These are phyloP conservation scores for Myrmophylax atrothorax DNA, from an alignment of 2,113 vertebrate species.

Conservation along the genomic window DNA sequence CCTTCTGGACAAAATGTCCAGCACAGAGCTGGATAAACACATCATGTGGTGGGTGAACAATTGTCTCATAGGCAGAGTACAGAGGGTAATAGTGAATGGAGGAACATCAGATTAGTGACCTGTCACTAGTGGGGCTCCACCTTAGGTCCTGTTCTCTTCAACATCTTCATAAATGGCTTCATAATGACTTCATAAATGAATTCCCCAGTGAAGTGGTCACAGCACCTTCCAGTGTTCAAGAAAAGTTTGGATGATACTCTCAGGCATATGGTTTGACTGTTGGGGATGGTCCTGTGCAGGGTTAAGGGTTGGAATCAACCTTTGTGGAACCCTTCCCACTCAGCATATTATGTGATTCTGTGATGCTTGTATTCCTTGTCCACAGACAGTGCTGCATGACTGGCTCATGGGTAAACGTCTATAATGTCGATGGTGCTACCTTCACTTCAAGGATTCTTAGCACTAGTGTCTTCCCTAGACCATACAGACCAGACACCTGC, in stretches of 20 bases:
- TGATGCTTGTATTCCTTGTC: not conserved
- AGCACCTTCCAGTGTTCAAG: not conserved
- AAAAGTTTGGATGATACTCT: not conserved
- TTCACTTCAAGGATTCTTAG: not conserved
- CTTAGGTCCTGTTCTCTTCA: not conserved
- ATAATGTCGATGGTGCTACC: fast-evolving
- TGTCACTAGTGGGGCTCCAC: not conserved
- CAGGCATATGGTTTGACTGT: not conserved
- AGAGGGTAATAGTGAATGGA: not conserved
- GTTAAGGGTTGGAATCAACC: not conserved
- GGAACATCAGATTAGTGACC: not conserved
- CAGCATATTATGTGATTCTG: not conserved
- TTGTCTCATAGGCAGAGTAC: not conserved
- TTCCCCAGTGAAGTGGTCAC: not conserved
- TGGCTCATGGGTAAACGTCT: not conserved
- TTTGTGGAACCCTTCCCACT: not conserved
- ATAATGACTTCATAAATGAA: not conserved
- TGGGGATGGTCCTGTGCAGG: not conserved
- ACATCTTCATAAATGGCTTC: not conserved
- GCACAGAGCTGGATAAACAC: not conserved
- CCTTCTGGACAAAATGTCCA: not conserved
- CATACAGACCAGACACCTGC: not conserved
- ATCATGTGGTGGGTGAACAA: not conserved
- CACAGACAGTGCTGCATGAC: not conserved
- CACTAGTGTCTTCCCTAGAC: not conserved